phyloP scores from a whole-genome alignment of 1,140 invertebrate genomes.

The Drosophila takahashii region DNA sequence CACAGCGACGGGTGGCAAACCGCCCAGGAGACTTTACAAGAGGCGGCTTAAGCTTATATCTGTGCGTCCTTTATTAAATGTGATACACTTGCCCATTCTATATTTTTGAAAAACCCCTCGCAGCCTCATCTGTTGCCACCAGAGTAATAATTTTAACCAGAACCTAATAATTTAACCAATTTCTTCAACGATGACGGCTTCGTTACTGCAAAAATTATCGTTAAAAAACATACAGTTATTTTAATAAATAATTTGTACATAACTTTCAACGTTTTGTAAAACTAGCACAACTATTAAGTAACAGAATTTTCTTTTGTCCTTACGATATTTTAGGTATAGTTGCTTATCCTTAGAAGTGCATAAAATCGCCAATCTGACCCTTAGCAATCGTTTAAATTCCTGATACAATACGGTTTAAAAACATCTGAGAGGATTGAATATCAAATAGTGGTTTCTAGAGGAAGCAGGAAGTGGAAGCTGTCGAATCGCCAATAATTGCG shows the following conservation, averaged over 20 bases:
- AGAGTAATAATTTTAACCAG: too few relatives aligned
- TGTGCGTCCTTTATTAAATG: constrained; percentile 49
- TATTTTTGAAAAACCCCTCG: not conserved
- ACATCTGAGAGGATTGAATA: constrained; percentile 4
- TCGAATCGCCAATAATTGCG: constrained; percentile 5
- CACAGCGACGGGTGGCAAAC: constrained; percentile 44
- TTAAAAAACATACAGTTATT: not conserved
- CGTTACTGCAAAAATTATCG: not conserved
- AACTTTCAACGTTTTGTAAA: too few relatives aligned
- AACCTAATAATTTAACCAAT: too few relatives aligned
- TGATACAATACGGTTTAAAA: not conserved
- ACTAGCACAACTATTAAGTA: too few relatives aligned
- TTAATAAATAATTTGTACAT: too few relatives aligned
- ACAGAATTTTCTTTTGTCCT: too few relatives aligned
- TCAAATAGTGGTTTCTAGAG: not conserved
- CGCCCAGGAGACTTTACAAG: constrained; percentile 22
- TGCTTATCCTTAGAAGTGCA: too few relatives aligned
- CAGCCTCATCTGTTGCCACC: constrained; percentile 1
- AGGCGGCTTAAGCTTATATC: constrained; percentile 46
- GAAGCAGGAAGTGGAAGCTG: constrained; percentile 5
- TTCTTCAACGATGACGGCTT: not conserved
- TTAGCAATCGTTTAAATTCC: not conserved
- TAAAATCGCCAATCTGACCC: not conserved
- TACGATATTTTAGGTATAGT: too few relatives aligned
- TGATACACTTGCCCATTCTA: constrained; percentile 5